phyloP scores from a whole-genome alignment of 23 tunicate species.

The Ascidia mentula region DNA sequence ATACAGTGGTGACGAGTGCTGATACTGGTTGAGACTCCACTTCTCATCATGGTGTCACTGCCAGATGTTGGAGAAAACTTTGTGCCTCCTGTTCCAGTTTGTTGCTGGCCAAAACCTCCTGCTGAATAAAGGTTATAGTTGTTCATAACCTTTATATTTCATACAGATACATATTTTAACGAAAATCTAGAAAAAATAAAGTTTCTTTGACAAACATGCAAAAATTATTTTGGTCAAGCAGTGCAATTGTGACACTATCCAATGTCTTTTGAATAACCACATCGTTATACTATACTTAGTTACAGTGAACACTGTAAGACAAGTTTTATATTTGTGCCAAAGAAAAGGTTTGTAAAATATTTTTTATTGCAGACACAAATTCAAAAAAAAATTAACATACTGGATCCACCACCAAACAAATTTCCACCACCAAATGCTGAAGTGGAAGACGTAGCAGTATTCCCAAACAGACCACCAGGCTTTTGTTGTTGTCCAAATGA shows the following conservation, averaged over 20 bases:
- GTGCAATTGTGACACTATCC: no score
- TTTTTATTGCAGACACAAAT: background rate
- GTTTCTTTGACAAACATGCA: background rate
- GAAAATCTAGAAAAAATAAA: background rate
- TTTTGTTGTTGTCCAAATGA: conserved; percentile 33
- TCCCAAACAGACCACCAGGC: conserved; percentile 58
- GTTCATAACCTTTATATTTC: no score
- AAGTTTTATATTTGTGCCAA: no score
- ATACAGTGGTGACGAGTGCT: conserved; percentile 79
- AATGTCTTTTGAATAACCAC: no score
- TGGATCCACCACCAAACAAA: conserved; percentile 43
- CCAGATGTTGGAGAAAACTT: conserved; percentile 72
- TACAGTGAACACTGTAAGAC: no score
- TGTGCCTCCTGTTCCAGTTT: conserved; percentile 63
- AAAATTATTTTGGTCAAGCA: no score
- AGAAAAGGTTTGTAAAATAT: no score
- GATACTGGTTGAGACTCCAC: conserved; percentile 46
- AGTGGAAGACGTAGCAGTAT: conserved; percentile 44
- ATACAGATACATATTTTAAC: background rate
- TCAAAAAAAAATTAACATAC: background rate
- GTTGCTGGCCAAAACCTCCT: conserved; percentile 29
- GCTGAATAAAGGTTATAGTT: background rate
- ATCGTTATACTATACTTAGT: no score
- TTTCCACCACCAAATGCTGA: conserved; percentile 42
- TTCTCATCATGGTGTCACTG: conserved; percentile 58